Percentiles rank a stretch among this genome's conserved stretches.
phyloP scores from a whole-genome alignment of 2,113 vertebrate genomes.

The Hippopotamus amphibius region DNA sequence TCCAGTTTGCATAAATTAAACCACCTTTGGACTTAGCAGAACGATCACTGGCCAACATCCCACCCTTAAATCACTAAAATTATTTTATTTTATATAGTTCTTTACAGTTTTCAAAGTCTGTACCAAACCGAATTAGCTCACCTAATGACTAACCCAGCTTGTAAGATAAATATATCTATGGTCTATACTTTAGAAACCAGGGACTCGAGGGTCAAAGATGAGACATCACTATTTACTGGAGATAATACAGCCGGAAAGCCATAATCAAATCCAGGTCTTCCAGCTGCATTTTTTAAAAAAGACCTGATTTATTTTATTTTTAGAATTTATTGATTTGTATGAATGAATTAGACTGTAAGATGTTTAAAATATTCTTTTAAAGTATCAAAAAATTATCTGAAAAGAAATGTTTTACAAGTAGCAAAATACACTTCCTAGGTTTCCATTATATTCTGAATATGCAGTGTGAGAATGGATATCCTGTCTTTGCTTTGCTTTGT shows the following conservation, averaged over 20 bases:
- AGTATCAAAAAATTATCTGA: not conserved
- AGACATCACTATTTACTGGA: not conserved
- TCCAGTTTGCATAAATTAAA: not conserved
- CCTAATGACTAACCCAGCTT: not conserved
- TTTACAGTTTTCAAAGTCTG: not conserved
- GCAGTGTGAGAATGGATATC: not conserved
- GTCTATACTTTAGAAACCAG: not conserved
- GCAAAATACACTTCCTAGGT: not conserved
- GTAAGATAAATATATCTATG: not conserved
- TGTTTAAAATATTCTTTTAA: conserved; percentile 1
- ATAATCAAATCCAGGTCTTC: not conserved
- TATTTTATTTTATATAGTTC: not conserved
- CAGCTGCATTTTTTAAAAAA: not conserved
- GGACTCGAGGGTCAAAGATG: not conserved
- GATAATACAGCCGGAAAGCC: not conserved
- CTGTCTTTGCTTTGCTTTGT: not conserved
- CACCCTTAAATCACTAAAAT: not conserved
- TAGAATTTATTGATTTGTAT: not conserved
- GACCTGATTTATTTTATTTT: not conserved
- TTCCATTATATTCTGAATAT: not conserved
- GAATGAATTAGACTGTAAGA: not conserved
- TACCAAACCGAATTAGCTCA: not conserved
- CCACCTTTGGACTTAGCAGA: not conserved
- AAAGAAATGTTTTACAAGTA: conserved; percentile 18
- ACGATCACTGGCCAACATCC: not conserved